Evolutionary conservation across 2,113 vertebrate species (phyloP).

Genomic region (Emydura subglobosa): DNA sequence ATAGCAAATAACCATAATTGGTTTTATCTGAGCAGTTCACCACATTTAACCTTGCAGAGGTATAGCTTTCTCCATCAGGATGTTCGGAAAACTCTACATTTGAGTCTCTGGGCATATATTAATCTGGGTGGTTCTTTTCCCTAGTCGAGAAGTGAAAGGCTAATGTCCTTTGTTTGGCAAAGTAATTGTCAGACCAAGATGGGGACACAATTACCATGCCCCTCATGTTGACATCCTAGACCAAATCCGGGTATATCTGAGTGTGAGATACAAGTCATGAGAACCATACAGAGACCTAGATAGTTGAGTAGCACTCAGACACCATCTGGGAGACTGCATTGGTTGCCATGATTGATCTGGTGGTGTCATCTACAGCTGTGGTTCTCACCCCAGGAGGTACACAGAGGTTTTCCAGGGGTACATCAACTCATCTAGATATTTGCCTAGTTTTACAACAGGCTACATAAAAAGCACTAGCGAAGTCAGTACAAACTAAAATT

Average conservation of each 20-base stretch:
- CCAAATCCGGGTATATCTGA: not conserved
- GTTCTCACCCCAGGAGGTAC: too few relatives aligned
- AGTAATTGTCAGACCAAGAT: accelerated
- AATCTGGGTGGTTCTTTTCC: not conserved
- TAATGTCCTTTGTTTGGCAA: not conserved
- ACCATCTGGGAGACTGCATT: not conserved
- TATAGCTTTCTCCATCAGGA: not conserved
- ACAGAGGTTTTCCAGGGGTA: too few relatives aligned
- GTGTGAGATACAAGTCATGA: accelerated
- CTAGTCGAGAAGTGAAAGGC: accelerated
- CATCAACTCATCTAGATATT: too few relatives aligned
- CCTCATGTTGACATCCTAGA: not conserved
- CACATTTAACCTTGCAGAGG: not conserved
- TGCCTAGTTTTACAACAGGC: too few relatives aligned
- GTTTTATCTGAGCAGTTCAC: accelerated
- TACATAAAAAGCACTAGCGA: too few relatives aligned
- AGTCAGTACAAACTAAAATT: too few relatives aligned
- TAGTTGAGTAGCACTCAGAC: accelerated
- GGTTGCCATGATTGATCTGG: accelerated
- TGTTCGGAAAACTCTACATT: not conserved
- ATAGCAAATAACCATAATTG: accelerated
- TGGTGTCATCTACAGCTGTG: not conserved
- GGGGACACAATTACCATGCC: accelerated
- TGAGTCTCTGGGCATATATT: not conserved
- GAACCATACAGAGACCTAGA: not conserved